Base-by-base conservation (phyloP, 2,113 vertebrate genomes). In the Thalassarche chlororhynchos region DNA sequence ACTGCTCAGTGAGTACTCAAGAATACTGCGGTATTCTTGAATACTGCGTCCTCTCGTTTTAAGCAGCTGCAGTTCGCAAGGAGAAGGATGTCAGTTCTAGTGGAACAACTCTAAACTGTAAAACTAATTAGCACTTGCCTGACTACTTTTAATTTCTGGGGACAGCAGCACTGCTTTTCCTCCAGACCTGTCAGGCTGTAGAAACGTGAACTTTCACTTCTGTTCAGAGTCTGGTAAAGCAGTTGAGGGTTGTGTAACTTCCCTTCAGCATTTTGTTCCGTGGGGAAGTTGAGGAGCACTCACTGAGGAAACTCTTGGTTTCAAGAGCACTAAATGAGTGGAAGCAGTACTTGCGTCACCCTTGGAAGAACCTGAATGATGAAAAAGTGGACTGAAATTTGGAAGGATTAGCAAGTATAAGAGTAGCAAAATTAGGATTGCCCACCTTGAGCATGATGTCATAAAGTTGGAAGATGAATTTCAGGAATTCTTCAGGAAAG, bases 251-350 rank as follows among this genome's bases (percentile, higher is more conserved):
- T 65, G 10, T 44, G 17, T 46, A 28, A 76, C 47, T 92, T 91
- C 72, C n/a, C 76, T 40, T 80, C 54, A 29, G 11, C 0, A 0
- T 8, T 49, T 12, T 70, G 46, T 21, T 29, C 64, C 0, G 0
- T 17, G 69, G 46, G 51, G 66, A 91, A 62, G 66, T 13, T 69
- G 47, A 76, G 65, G 69, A 79, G 44, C 14, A 4, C 14, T 68
- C 12, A 1, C 21, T 69, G 58, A 38, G 71, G 71, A 74, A 25
- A 2, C 34, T 74, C 46, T 62, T n/a, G 51, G n/a, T 76, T 85
- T 65, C 51, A 38, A 5, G 38, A 80, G 49, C 32, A 20, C 5
- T 14, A 12, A 14, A 8, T 4, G 69, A 52, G 6, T 10, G 49
- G 46, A 40, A 70, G n/a, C 47, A 14, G 32, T 25, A 10, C 23